These are phyloP conservation scores for Cheilosia soror DNA, from an alignment of 2,888 invertebrate species.

Conservation along the genomic window DNA sequence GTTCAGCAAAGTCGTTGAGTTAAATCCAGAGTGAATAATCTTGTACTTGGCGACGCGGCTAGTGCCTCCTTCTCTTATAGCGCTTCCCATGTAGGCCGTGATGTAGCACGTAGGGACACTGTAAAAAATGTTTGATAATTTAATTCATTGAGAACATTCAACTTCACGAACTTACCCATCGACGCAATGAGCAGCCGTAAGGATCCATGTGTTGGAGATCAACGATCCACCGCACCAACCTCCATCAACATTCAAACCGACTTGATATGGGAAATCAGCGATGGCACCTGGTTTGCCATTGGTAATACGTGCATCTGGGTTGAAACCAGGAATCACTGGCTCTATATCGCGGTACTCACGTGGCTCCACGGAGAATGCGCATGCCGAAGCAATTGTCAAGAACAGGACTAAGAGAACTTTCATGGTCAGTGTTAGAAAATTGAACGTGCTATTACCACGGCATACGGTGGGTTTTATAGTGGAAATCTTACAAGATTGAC, in stretches of 20 bases:
- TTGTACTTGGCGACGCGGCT: neutral
- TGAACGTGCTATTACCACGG: neutral
- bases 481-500: neutral
- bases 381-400: slow-evolving; percentile 77
- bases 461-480: neutral
- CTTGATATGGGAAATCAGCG: slow-evolving; percentile 44
- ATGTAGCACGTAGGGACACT: neutral
- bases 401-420: slow-evolving; percentile 77
- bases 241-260: slow-evolving; percentile 42
- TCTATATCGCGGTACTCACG: slow-evolving; percentile 48
- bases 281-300: slow-evolving; percentile 19
- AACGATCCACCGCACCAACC: slow-evolving; percentile 30
- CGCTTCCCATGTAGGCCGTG: slow-evolving; percentile 51
- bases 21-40: slow-evolving; percentile 55
- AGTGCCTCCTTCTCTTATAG: neutral
- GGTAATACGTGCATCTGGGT: slow-evolving; percentile 59
- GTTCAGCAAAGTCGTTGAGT: slow-evolving; percentile 43
- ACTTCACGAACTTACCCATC: slow-evolving; percentile 52
- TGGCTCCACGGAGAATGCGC: slow-evolving; percentile 76
- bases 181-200: slow-evolving; percentile 79
- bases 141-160: neutral
- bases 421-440: slow-evolving; percentile 1
- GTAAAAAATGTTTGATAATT: neutral
- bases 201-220: slow-evolving; percentile 71
- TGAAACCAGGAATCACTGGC: slow-evolving; percentile 79